These are phyloP conservation scores for Habrosyne pyritoides DNA, from an alignment of 2,888 invertebrate species.

Conservation along the genomic window DNA sequence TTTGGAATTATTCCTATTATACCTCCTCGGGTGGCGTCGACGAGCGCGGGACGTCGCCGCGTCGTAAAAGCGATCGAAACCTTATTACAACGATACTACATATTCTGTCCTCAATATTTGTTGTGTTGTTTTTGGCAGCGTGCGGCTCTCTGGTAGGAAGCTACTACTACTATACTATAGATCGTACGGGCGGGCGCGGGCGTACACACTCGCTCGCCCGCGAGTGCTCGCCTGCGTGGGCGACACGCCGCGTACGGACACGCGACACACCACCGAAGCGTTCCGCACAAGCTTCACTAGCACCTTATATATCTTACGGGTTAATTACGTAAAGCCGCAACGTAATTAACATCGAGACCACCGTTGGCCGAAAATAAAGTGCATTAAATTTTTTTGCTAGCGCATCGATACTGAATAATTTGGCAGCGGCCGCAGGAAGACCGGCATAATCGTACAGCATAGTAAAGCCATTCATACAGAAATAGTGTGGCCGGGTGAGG, in stretches of 20 bases:
- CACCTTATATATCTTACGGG: neutral
- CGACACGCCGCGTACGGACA: neutral
- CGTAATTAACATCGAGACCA: neutral
- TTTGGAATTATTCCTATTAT: neutral
- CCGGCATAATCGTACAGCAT: conserved; percentile 23
- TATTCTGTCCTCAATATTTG: neutral
- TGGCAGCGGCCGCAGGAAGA: conserved; percentile 63
- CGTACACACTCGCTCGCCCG: no score
- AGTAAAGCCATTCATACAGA: conserved; percentile 63
- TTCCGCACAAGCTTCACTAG: neutral
- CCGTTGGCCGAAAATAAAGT: neutral
- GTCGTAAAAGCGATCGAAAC: neutral
- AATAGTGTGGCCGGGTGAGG: conserved; percentile 48
- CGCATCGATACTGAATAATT: conserved; percentile 24
- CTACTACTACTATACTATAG: neutral
- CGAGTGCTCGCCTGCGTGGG: neutral
- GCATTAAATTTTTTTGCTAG: neutral
- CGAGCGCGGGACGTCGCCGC: neutral
- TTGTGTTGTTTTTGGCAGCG: neutral
- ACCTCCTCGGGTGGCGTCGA: neutral
- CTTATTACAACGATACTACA: neutral
- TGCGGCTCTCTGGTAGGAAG: neutral
- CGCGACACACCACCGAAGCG: neutral
- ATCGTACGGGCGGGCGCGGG: no score
- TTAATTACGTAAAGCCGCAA: neutral